phyloP scores from a whole-genome alignment of 2,113 vertebrate genomes.

The Thermophis baileyi region DNA sequence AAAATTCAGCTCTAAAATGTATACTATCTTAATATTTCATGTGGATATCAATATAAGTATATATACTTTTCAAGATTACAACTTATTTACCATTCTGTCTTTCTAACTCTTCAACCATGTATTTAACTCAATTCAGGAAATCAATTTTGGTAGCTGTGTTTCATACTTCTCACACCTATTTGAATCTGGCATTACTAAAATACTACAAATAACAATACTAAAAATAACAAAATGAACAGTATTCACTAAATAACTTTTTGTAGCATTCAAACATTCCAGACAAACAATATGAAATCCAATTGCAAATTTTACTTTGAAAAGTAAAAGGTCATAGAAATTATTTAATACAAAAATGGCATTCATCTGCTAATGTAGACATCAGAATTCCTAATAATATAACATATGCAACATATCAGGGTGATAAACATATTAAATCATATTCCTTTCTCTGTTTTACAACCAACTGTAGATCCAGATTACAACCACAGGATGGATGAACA shows the following conservation, averaged over 20 bases:
- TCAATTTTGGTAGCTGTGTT: slow-evolving; percentile 16
- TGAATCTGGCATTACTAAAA: not conserved
- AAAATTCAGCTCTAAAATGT: not conserved
- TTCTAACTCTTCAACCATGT: slow-evolving; percentile 17
- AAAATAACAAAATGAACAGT: not conserved
- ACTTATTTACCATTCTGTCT: not conserved
- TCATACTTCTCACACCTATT: slow-evolving; percentile 27
- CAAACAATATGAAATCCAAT: not conserved
- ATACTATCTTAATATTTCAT: not conserved
- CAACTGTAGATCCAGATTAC: not conserved
- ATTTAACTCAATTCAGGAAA: slow-evolving; percentile 45
- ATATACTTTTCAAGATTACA: not conserved
- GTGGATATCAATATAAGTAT: not conserved
- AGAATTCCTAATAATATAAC: not conserved
- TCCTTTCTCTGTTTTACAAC: not conserved
- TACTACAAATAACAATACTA: not conserved
- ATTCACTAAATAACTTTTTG: not conserved
- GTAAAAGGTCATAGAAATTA: not conserved
- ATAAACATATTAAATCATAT: not conserved
- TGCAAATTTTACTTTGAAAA: not conserved
- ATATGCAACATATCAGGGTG: not conserved
- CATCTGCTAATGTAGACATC: not conserved
- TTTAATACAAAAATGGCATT: not conserved
- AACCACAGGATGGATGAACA: not conserved
- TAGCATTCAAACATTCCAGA: not conserved